Evolutionary conservation across 2,113 vertebrate genomes (phyloP).

Genomic region (Chaetura pelagica): DNA sequence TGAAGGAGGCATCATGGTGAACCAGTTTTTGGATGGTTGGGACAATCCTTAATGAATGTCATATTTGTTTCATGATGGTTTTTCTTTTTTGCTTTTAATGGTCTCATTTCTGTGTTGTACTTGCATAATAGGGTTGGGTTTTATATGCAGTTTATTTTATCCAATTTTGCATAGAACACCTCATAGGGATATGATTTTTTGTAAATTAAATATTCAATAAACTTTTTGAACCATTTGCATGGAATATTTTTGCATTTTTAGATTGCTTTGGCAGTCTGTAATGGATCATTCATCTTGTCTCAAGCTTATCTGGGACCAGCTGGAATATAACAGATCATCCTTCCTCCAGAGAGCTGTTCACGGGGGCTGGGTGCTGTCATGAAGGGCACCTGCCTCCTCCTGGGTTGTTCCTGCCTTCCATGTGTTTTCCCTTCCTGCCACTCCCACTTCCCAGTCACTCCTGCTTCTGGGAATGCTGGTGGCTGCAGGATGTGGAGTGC

Average conservation of each 20-base stretch:
- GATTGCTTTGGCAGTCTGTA: neutral
- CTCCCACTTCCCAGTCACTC: neutral
- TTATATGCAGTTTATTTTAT: conserved; percentile 86
- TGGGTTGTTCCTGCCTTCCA: neutral
- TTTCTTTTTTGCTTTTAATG: neutral
- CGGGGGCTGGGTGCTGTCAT: rapidly evolving
- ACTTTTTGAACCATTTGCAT: conserved; percentile 71
- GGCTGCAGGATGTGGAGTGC: neutral
- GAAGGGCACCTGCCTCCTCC: neutral
- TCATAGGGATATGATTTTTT: conserved; percentile 80
- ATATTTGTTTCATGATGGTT: neutral
- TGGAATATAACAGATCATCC: rapidly evolving
- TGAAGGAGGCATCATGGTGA: neutral
- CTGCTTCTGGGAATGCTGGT: neutral
- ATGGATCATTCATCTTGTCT: neutral
- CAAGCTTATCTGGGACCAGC: neutral
- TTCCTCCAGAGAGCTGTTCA: neutral
- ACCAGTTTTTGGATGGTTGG: neutral
- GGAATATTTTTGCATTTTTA: neutral
- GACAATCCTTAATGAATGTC: conserved; percentile 59
- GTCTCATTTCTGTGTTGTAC: conserved; percentile 38
- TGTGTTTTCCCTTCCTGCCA: neutral
- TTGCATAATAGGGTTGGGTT: conserved; percentile 74
- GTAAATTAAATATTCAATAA: conserved; percentile 82
- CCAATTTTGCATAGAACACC: conserved; percentile 82